Evolutionary conservation across 35 echinoderm and acorn worm species (phyloP).

Genomic region (Apostichopus japonicus): DNA sequence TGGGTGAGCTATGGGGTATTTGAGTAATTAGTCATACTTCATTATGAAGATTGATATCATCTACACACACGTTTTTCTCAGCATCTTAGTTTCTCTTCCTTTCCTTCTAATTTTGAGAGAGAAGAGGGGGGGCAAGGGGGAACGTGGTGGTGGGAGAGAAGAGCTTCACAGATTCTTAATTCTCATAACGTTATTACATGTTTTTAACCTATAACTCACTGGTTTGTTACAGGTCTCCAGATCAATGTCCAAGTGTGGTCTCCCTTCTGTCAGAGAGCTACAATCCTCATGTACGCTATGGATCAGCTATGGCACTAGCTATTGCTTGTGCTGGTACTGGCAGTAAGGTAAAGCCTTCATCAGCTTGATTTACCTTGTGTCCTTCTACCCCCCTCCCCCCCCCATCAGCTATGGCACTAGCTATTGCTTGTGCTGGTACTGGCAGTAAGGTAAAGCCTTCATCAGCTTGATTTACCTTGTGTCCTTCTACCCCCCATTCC

Average conservation of each 20-base stretch:
- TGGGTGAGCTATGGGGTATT: not conserved
- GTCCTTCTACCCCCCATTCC: too few relatives aligned
- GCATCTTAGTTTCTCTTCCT: too few relatives aligned
- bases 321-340: slow-evolving; percentile 98
- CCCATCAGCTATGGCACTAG: slow-evolving; percentile 86
- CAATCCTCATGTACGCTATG: slow-evolving; percentile 96
- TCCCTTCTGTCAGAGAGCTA: slow-evolving; percentile 96
- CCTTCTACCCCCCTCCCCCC: too few relatives aligned
- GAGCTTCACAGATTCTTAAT: too few relatives aligned
- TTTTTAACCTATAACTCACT: not conserved
- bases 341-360: slow-evolving; percentile 72
- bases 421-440: slow-evolving; percentile 95
- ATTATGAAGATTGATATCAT: not conserved
- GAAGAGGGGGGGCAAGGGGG: too few relatives aligned
- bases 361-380: not conserved
- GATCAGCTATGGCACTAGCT: slow-evolving; percentile 92
- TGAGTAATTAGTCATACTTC: not conserved
- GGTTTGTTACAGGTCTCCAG: slow-evolving; percentile 71
- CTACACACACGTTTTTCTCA: not conserved
- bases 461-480: not conserved
- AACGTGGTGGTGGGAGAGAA: too few relatives aligned
- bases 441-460: slow-evolving; percentile 83
- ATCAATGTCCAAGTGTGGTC: slow-evolving; percentile 91
- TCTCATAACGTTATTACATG: too few relatives aligned
- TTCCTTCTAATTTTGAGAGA: too few relatives aligned